Evolutionary conservation across 2,888 invertebrate species (phyloP).

Genomic region (Euclidia mi): DNA sequence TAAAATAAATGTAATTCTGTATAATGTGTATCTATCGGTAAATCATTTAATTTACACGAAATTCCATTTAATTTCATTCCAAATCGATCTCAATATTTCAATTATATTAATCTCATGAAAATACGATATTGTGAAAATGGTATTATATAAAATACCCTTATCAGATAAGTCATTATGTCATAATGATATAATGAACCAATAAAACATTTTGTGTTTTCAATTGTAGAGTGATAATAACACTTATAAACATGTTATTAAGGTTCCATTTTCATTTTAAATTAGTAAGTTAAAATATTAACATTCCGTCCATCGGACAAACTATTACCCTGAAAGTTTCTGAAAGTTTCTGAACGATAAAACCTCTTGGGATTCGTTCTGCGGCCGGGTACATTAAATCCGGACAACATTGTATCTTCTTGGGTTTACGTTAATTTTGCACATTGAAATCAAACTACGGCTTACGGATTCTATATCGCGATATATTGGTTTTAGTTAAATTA

Average conservation of each 20-base stretch:
- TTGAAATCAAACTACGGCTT: too few relatives aligned
- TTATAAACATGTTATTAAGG: background rate
- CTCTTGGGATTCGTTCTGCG: constrained; percentile 7
- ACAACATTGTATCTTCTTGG: too few relatives aligned
- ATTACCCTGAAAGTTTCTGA: constrained; percentile 4
- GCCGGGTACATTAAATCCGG: background rate
- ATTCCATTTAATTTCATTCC: too few relatives aligned
- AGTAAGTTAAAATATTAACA: background rate
- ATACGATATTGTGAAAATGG: too few relatives aligned
- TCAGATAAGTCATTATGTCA: background rate
- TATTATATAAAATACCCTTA: background rate
- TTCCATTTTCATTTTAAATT: background rate
- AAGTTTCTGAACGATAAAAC: constrained; percentile 1
- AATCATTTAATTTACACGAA: too few relatives aligned
- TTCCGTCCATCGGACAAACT: constrained; percentile 2
- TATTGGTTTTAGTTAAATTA: too few relatives aligned
- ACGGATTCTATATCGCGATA: too few relatives aligned
- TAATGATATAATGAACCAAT: background rate
- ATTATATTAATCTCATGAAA: too few relatives aligned
- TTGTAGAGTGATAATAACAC: background rate
- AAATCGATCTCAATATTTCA: too few relatives aligned
- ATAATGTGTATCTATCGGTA: too few relatives aligned
- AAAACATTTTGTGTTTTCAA: background rate
- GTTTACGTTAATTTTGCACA: too few relatives aligned
- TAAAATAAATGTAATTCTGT: too few relatives aligned